Conservation (phyloP, 1,140 invertebrate genomes). For the Ptiloglossa arizonensis region DNA sequence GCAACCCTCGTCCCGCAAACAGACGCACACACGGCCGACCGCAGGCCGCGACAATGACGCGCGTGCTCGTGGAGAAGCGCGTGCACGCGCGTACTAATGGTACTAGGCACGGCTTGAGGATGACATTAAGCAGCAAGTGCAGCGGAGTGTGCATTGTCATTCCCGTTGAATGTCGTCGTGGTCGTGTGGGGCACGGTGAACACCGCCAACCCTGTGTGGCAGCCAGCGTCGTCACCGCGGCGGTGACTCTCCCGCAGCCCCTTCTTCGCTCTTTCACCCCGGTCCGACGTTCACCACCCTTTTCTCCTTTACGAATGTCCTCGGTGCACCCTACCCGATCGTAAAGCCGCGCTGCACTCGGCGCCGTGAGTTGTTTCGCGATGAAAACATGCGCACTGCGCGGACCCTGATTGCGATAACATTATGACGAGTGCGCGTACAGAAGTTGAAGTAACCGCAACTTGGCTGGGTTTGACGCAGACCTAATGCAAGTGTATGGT, state of each 20-base stretch:
- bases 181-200: neutral
- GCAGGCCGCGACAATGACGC: constrained; percentile 30
- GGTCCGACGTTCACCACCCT: neutral
- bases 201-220: constrained; percentile 9
- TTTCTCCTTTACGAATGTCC: too few species aligned
- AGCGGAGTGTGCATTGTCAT: constrained; percentile 68
- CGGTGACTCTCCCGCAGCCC: neutral
- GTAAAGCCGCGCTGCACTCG: too few species aligned
- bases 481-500: too few species aligned
- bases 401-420: too few species aligned
- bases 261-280: neutral
- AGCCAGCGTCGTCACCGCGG: constrained; percentile 14
- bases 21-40: neutral
- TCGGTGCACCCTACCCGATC: too few species aligned
- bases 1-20: constrained; percentile 17
- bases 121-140: constrained; percentile 70
- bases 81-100: constrained; percentile 65
- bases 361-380: too few species aligned
- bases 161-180: constrained; percentile 58
- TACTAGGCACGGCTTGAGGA: constrained; percentile 64
- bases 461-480: too few species aligned
- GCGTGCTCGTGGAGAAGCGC: constrained; percentile 20
- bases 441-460: too few species aligned
- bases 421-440: too few species aligned
- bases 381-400: too few species aligned